These are phyloP conservation scores for Tinamus major DNA, from an alignment of 2,797 vertebrate genomes.

Conservation along the genomic window DNA sequence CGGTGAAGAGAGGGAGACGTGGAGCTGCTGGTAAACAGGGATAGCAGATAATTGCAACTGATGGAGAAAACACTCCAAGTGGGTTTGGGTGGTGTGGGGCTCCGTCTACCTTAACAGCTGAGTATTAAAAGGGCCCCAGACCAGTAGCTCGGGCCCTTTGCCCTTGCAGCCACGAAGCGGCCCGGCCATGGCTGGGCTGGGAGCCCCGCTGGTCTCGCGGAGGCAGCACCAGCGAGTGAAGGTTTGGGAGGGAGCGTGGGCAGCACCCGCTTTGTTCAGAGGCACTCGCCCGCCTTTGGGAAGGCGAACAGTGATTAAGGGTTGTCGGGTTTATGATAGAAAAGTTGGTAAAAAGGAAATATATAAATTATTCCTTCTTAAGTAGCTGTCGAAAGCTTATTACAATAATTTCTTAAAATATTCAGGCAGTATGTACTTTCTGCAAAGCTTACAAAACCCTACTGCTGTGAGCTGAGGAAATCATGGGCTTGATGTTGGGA, in stretches of 20 bases:
- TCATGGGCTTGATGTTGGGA: background rate
- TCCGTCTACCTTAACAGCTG: background rate
- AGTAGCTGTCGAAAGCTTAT: background rate
- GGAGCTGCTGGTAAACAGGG: background rate
- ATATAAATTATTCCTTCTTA: background rate
- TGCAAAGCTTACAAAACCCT: background rate
- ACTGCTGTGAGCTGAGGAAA: background rate
- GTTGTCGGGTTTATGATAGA: background rate
- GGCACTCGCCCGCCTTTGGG: background rate
- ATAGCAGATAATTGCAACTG: background rate
- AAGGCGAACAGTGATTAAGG: background rate
- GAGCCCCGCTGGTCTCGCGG: background rate
- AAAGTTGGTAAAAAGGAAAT: background rate
- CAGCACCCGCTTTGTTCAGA: background rate
- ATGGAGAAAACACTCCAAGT: background rate
- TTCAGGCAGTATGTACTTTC: background rate
- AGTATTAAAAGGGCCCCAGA: background rate
- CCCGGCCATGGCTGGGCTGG: no score
- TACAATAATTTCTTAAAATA: background rate
- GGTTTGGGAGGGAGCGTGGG: background rate
- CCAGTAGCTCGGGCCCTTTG: rapidly evolving
- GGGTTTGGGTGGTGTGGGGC: background rate
- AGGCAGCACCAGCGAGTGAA: background rate
- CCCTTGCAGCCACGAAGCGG: background rate
- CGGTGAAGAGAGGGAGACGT: background rate